phyloP scores from a whole-genome alignment of 2,113 vertebrate species.

The mouse (Mus musculus) region GRCm39 chr12:78018501-78019000 shows the following conservation, averaged over 20 bases:
- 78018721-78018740: conserved; percentile 38
- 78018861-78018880: not conserved
- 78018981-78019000: conserved; percentile 24
- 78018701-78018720: conserved; percentile 36
- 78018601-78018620: not conserved
- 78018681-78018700: conserved; percentile 20
- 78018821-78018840: not conserved
- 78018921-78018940: not conserved
- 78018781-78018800: not conserved
- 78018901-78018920: not conserved
- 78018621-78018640: not conserved
- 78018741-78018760: not conserved
- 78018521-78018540: conserved; percentile 6
- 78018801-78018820: not conserved
- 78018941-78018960: not conserved
- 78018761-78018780: not conserved
- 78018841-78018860: not conserved
- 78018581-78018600: conserved; percentile 17
- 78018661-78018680: not conserved
- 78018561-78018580: conserved; percentile 19
- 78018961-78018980: not conserved
- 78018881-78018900: not conserved
- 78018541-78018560: not conserved
- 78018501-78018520: not conserved
- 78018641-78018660: conserved; percentile 10